Evolutionary conservation across 2,888 invertebrate genomes (phyloP).

Genomic region (Asteroscopus sphinx): DNA sequence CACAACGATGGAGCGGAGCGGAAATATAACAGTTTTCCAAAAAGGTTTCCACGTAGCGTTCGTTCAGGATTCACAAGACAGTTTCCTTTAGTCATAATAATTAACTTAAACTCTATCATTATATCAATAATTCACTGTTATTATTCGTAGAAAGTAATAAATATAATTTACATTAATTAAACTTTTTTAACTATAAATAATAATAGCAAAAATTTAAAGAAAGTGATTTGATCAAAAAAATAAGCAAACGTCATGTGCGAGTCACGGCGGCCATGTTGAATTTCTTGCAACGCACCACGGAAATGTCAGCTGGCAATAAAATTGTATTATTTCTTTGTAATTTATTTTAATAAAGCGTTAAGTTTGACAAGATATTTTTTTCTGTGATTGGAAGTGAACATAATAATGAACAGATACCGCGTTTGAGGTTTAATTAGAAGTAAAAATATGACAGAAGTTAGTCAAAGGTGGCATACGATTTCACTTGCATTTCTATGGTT

Average conservation of each 20-base stretch:
- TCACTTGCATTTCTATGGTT: conserved; percentile 88
- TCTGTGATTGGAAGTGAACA: conserved; percentile 68
- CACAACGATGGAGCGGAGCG: conserved; percentile 34
- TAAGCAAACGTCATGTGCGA: conserved; percentile 82
- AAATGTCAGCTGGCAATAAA: conserved; percentile 90
- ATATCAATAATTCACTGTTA: conserved; percentile 20
- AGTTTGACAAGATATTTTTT: conserved; percentile 64
- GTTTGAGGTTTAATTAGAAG: conserved; percentile 66
- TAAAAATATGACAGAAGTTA: conserved; percentile 84
- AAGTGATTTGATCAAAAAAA: conserved; percentile 65
- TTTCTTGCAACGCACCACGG: conserved; percentile 88
- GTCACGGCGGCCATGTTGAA: conserved; percentile 89
- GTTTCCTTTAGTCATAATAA: conserved; percentile 13
- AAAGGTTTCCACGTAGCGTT: conserved; percentile 73
- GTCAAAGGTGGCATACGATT: conserved; percentile 86
- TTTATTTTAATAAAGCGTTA: conserved; percentile 74
- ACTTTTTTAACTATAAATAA: not conserved
- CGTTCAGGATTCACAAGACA: conserved; percentile 66
- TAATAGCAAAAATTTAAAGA: conserved; percentile 22
- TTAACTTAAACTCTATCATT: conserved; percentile 5
- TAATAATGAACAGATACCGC: conserved; percentile 62
- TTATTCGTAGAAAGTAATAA: conserved; percentile 2
- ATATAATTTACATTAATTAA: not conserved
- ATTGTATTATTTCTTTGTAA: conserved; percentile 81
- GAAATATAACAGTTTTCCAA: conserved; percentile 49